A percentile compares a stretch with the other conserved stretches of the same genome.
These are phyloP conservation scores for Caenorhabditis sinica DNA, from an alignment of 2,888 invertebrate genomes.

Conservation along the genomic window DNA sequence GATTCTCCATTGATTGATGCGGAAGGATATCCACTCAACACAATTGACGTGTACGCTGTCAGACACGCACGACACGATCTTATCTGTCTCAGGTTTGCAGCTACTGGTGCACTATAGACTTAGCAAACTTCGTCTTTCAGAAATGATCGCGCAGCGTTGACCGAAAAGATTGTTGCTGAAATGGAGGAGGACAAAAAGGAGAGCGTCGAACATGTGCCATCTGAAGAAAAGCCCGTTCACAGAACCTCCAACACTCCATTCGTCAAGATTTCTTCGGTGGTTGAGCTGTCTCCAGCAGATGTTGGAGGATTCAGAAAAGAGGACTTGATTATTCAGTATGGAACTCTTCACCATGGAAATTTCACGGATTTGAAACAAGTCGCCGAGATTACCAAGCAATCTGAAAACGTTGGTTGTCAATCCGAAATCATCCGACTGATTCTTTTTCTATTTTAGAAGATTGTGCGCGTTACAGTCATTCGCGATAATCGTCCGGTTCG, in stretches of 20 bases:
- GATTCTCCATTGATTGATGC: slow-evolving; percentile 90
- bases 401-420: slow-evolving; percentile 68
- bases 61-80: slow-evolving; percentile 92
- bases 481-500: slow-evolving; percentile 74
- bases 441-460: slow-evolving; percentile 69
- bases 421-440: not conserved
- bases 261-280: slow-evolving; percentile 68
- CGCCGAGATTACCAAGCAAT: slow-evolving; percentile 69
- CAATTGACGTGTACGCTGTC: slow-evolving; percentile 94
- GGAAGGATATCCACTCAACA: slow-evolving; percentile 92
- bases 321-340: slow-evolving; percentile 80
- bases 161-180: slow-evolving; percentile 88
- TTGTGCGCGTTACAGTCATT: slow-evolving; percentile 76
- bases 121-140: not conserved
- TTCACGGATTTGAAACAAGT: slow-evolving; percentile 75
- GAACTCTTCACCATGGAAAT: slow-evolving; percentile 78
- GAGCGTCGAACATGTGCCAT: not conserved
- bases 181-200: slow-evolving; percentile 42
- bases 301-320: slow-evolving; percentile 71
- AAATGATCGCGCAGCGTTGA: slow-evolving; percentile 85
- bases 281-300: slow-evolving; percentile 72
- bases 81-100: slow-evolving; percentile 88
- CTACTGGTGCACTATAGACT: not conserved
- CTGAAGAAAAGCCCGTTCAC: slow-evolving; percentile 68
- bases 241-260: slow-evolving; percentile 77